Evolutionary conservation across 2,888 invertebrate species (phyloP).

Genomic region (Clostera curtula): DNA sequence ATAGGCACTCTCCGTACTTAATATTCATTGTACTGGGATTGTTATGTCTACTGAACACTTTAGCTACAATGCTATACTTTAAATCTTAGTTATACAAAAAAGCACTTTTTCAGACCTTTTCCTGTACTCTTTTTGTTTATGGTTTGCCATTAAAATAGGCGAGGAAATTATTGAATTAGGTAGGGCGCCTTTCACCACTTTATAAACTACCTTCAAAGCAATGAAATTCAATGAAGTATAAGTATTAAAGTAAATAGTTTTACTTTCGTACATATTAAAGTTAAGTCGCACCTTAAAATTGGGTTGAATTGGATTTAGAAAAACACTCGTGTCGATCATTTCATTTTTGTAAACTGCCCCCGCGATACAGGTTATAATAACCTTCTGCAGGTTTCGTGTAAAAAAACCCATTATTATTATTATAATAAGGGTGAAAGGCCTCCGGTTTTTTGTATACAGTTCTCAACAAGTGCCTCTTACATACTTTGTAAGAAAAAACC

Average conservation of each 20-base stretch:
- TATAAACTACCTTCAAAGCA: slow-evolving; percentile 6
- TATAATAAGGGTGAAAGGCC: too few relatives aligned
- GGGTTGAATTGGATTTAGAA: too few relatives aligned
- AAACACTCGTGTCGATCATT: too few relatives aligned
- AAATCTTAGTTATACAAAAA: slow-evolving; percentile 29
- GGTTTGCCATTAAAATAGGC: not conserved
- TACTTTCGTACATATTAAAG: too few relatives aligned
- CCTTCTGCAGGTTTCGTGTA: too few relatives aligned
- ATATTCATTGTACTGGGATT: slow-evolving; percentile 52
- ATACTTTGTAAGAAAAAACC: slow-evolving; percentile 41
- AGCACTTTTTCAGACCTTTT: slow-evolving; percentile 60
- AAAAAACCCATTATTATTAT: too few relatives aligned
- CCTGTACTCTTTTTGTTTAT: slow-evolving; percentile 4
- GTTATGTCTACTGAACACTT: slow-evolving; percentile 61
- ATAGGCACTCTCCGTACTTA: slow-evolving; percentile 60
- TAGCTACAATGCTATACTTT: slow-evolving; percentile 36
- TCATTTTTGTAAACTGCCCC: too few relatives aligned
- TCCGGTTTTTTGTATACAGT: too few relatives aligned
- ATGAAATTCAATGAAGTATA: not conserved
- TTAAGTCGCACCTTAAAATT: too few relatives aligned
- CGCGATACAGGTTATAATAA: too few relatives aligned
- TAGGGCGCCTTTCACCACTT: too few relatives aligned
- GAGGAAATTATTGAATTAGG: too few relatives aligned
- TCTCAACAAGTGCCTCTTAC: slow-evolving; percentile 63
- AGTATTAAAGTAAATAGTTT: not conserved